Conservation (phyloP, 2,113 vertebrate species). For the Xiphophorus hellerii region DNA sequence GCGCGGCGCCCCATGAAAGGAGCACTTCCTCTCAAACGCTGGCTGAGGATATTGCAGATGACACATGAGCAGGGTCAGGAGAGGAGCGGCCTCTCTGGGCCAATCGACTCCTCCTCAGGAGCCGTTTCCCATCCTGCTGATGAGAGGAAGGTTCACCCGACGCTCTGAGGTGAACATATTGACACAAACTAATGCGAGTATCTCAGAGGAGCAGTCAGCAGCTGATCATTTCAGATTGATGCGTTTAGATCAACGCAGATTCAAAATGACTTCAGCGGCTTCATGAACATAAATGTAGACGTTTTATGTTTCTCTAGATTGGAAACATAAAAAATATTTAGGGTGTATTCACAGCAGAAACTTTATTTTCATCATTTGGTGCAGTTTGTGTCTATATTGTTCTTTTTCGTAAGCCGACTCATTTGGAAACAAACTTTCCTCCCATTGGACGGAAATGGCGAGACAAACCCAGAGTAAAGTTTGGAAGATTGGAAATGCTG, state of each 20-base stretch:
- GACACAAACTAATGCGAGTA: conserved; percentile 37
- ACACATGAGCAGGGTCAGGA: conserved; percentile 75
- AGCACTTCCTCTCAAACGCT: conserved; percentile 66
- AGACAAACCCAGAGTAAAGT: too few species aligned
- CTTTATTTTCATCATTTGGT: too few species aligned
- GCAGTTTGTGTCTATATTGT: too few species aligned
- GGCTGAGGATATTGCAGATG: conserved; percentile 72
- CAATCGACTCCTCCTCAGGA: conserved; percentile 70
- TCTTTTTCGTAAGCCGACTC: too few species aligned
- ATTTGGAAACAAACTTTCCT: too few species aligned
- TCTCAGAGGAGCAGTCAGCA: conserved; percentile 23
- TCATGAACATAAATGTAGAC: neutral
- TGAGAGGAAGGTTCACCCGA: conserved; percentile 58
- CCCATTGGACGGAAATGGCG: too few species aligned
- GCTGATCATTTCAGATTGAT: conserved; percentile 36
- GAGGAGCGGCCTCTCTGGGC: conserved; percentile 66
- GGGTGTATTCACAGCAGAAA: too few species aligned
- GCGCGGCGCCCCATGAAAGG: conserved; percentile 66
- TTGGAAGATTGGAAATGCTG: too few species aligned
- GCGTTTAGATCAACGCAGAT: conserved; percentile 31
- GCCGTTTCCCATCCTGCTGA: conserved; percentile 12
- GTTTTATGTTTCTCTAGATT: neutral
- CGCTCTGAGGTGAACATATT: conserved; percentile 40
- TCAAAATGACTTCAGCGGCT: neutral
- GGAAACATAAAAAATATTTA: too few species aligned